Conservation (phyloP, 64 coral and sea anemone species). For the Montipora sp. region DNA sequence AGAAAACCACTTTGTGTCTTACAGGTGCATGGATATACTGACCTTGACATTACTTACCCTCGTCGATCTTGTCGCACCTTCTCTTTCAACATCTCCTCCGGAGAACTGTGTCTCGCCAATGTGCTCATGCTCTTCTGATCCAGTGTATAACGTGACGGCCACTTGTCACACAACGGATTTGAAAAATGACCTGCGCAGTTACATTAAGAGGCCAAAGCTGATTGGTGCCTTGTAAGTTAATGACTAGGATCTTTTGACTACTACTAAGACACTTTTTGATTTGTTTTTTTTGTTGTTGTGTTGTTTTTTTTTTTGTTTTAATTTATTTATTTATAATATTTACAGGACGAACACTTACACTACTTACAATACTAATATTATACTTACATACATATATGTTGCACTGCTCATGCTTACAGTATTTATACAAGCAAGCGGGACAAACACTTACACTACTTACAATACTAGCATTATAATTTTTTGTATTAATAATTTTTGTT, state of each 20-base stretch:
- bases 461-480: too few species aligned
- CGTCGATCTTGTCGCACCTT: not conserved
- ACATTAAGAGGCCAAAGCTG: not conserved
- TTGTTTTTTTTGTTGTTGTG: too few species aligned
- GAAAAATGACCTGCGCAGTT: not conserved
- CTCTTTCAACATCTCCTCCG: not conserved
- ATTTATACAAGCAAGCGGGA: too few species aligned
- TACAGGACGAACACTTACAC: too few species aligned
- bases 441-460: too few species aligned
- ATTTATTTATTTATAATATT: too few species aligned
- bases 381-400: too few species aligned
- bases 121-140: not conserved
- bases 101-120: not conserved
- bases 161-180: slow-evolving; percentile 24
- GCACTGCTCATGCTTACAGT: too few species aligned
- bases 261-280: too few species aligned
- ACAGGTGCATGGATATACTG: slow-evolving; percentile 10
- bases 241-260: not conserved
- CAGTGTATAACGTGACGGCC: not conserved
- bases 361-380: too few species aligned
- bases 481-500: too few species aligned
- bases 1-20: not conserved
- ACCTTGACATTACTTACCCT: not conserved
- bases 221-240: slow-evolving; percentile 17
- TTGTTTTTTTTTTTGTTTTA: too few species aligned